These are phyloP conservation scores for Myotis myotis DNA, from an alignment of 2,797 vertebrate genomes.

Conservation along the genomic window DNA sequence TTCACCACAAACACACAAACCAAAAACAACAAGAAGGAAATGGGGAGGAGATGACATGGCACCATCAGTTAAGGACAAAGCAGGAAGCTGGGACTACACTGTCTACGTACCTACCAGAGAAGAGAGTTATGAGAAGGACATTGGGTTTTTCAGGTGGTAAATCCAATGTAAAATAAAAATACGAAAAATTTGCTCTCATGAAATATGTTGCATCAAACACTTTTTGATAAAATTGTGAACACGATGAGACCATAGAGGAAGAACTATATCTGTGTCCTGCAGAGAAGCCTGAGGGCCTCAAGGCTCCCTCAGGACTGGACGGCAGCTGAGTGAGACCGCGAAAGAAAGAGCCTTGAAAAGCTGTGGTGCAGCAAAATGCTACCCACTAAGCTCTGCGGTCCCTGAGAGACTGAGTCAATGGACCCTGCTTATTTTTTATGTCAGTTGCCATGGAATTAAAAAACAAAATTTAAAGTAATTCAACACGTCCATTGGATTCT, in stretches of 20 bases:
- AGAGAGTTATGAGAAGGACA: not conserved
- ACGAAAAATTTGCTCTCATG: not conserved
- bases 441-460: not conserved
- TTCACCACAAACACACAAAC: not conserved
- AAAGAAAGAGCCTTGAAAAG: not conserved
- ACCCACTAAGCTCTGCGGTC: not conserved
- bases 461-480: not conserved
- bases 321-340: not conserved
- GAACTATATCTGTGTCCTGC: not conserved
- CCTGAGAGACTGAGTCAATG: not conserved
- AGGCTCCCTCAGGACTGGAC: not conserved
- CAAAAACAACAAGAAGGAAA: not conserved
- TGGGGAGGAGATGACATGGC: not conserved
- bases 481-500: not conserved
- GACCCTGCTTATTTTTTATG: not conserved
- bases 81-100: not conserved
- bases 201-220: not conserved
- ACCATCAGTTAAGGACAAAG: not conserved
- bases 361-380: not conserved
- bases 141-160: not conserved
- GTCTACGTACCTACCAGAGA: not conserved
- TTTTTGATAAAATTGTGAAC: not conserved
- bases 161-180: not conserved
- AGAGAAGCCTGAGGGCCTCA: not conserved
- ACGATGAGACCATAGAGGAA: not conserved